Conservation (phyloP, 2,797 vertebrate genomes). For the Gymnothorax reevesii region DNA sequence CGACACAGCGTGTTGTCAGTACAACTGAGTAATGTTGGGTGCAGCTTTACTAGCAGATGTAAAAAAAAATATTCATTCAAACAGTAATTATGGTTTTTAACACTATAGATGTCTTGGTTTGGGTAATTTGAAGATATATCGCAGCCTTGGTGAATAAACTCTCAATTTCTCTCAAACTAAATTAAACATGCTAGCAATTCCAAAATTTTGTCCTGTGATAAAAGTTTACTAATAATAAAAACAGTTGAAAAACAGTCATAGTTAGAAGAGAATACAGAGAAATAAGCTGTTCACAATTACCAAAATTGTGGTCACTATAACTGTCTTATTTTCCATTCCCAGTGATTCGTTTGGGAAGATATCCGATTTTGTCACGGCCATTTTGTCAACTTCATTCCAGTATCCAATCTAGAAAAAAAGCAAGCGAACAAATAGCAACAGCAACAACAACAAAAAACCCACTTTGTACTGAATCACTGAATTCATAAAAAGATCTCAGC, state of each 20-base stretch:
- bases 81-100: too few species aligned
- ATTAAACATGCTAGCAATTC: not conserved
- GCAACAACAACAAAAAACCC: not conserved
- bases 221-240: not conserved
- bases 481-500: not conserved
- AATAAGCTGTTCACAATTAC: constrained; percentile 15
- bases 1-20: too few species aligned
- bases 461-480: not conserved
- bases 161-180: not conserved
- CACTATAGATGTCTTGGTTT: too few species aligned
- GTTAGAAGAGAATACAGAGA: not conserved
- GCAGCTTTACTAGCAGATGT: too few species aligned
- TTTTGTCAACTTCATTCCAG: constrained; percentile 97
- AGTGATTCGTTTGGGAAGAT: constrained; percentile 90
- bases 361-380: constrained; percentile 92
- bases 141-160: too few species aligned
- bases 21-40: too few species aligned
- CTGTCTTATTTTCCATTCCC: constrained; percentile 95
- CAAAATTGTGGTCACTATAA: constrained; percentile 85
- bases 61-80: too few species aligned
- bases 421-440: not conserved
- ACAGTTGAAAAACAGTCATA: not conserved
- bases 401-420: constrained; percentile 84
- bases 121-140: too few species aligned
- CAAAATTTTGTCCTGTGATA: not conserved